Evolutionary conservation across 2,888 invertebrate species (phyloP).

Genomic region (Hecatera dysodea): DNA sequence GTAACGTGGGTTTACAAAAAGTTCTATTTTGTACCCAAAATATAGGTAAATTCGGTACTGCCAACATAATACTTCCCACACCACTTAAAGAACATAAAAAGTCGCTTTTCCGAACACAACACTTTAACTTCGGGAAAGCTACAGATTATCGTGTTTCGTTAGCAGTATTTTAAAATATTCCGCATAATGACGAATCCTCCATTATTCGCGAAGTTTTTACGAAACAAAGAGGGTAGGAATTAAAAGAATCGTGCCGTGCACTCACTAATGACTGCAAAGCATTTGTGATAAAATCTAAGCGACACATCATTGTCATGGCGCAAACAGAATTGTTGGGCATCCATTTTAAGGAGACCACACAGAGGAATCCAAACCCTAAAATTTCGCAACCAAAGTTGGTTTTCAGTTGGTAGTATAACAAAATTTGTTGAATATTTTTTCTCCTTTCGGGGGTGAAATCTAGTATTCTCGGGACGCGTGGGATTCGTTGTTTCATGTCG

Average conservation of each 20-base stretch:
- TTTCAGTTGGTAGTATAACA: slow-evolving; percentile 9
- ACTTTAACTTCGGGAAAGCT: slow-evolving; percentile 28
- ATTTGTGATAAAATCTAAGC: slow-evolving; percentile 79
- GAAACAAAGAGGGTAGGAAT: slow-evolving; percentile 52
- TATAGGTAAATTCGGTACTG: neutral
- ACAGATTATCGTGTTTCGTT: slow-evolving; percentile 31
- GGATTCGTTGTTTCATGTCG: slow-evolving; percentile 51
- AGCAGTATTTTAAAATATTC: slow-evolving; percentile 29
- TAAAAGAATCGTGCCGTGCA: slow-evolving; percentile 59
- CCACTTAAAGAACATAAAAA: slow-evolving; percentile 21
- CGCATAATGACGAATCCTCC: slow-evolving; percentile 43
- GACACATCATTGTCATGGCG: slow-evolving; percentile 80
- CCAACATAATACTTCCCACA: slow-evolving; percentile 1
- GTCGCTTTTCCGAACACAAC: slow-evolving; percentile 23
- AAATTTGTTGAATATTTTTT: slow-evolving; percentile 69
- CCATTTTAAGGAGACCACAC: slow-evolving; percentile 31
- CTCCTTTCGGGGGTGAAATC: slow-evolving; percentile 62
- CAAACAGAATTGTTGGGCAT: slow-evolving; percentile 71
- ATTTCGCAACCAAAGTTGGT: neutral
- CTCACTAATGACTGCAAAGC: slow-evolving; percentile 80
- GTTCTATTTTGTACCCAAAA: neutral
- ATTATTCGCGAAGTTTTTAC: slow-evolving; percentile 47
- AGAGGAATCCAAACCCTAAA: slow-evolving; percentile 34
- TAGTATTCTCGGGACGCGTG: slow-evolving; percentile 61
- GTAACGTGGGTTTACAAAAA: neutral